Percentiles rank a stretch among this genome's conserved stretches.
These are phyloP conservation scores for Scytalopus superciliaris DNA, from an alignment of 2,113 vertebrate species.

Conservation along the genomic window DNA sequence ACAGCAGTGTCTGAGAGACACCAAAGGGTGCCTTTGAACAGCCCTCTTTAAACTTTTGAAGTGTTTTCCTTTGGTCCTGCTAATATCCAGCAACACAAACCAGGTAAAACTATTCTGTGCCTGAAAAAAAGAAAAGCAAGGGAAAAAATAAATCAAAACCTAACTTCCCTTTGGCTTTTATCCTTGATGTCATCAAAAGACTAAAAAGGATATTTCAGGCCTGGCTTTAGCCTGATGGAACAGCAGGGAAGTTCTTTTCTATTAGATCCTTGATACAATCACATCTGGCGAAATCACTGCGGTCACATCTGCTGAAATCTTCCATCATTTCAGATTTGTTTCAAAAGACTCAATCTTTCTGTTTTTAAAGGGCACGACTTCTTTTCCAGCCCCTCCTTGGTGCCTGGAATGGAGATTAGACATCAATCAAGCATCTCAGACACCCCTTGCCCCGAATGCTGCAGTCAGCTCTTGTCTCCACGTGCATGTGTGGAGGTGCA, in stretches of 20 bases:
- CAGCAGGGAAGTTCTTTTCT: constrained; percentile 69
- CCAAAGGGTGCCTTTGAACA: neutral
- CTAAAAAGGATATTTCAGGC: constrained; percentile 56
- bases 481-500: neutral
- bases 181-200: constrained; percentile 61
- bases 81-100: constrained; percentile 26
- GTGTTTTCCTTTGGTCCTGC: constrained; percentile 31
- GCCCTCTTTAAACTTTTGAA: neutral
- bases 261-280: constrained; percentile 55
- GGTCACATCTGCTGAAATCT: constrained; percentile 63
- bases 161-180: constrained; percentile 58
- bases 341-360: constrained; percentile 54
- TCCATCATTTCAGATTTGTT: constrained; percentile 58
- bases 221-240: constrained; percentile 46
- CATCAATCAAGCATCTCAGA: neutral
- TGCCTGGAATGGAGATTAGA: neutral
- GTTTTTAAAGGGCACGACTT: constrained; percentile 21
- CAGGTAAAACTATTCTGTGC: constrained; percentile 15
- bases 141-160: constrained; percentile 54
- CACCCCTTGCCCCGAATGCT: neutral
- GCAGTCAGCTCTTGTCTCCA: neutral
- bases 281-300: constrained; percentile 51
- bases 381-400: constrained; percentile 5
- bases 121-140: neutral
- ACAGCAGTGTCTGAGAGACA: neutral